Evolutionary conservation across 2,797 vertebrate genomes (phyloP).

Genomic region (Danio tinwini): DNA sequence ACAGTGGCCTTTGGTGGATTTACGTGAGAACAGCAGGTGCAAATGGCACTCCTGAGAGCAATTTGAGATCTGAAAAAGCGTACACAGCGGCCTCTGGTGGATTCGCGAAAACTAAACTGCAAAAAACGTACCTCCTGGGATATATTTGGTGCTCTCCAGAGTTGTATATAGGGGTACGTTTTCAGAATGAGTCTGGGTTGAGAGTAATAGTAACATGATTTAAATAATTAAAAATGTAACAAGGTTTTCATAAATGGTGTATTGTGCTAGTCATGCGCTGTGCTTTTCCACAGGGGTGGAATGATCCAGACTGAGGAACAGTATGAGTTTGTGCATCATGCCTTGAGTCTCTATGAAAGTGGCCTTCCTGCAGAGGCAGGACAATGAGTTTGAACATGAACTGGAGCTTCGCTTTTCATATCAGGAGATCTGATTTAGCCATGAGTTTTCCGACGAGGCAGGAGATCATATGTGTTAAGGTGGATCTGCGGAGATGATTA

Average conservation of each 20-base stretch:
- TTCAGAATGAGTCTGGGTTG: too few species aligned
- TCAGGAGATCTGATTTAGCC: constrained; percentile 41
- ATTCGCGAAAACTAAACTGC: too few species aligned
- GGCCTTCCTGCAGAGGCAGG: constrained; percentile 83
- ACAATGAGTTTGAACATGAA: constrained; percentile 74
- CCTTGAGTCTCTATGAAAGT: constrained; percentile 88
- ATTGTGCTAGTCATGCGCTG: background rate
- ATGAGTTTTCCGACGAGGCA: constrained; percentile 42
- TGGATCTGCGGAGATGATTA: constrained; percentile 7
- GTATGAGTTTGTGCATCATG: constrained; percentile 98
- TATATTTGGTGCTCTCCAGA: too few species aligned
- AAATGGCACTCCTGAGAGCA: too few species aligned
- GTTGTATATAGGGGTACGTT: too few species aligned
- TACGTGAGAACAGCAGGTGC: too few species aligned
- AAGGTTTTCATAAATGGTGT: background rate
- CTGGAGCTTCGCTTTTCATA: constrained; percentile 28
- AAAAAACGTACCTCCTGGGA: too few species aligned
- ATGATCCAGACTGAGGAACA: constrained; percentile 98
- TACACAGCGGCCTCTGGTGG: too few species aligned
- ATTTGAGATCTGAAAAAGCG: too few species aligned
- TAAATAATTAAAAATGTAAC: background rate
- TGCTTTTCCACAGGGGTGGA: constrained; percentile 82
- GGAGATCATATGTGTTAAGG: constrained; percentile 31
- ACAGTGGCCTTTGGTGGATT: too few species aligned
- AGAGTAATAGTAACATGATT: too few species aligned